Percentiles rank a stretch among this genome's conserved stretches.
These are phyloP conservation scores for Silvanus unidentatus DNA, from an alignment of 2,888 invertebrate species.

Conservation along the genomic window DNA sequence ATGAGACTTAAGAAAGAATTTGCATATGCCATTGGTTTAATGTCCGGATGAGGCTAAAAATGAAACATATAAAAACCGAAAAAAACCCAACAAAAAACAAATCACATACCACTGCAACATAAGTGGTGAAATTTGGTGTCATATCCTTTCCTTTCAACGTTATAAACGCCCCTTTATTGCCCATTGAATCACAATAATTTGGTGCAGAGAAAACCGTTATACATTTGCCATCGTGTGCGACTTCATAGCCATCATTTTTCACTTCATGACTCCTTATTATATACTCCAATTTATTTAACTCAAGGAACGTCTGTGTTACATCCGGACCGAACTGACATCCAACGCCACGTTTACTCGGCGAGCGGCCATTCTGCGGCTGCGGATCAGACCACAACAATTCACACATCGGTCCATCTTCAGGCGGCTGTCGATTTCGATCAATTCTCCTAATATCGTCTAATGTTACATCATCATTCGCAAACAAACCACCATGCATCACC, in stretches of 20 bases:
- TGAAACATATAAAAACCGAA: slow-evolving; percentile 32
- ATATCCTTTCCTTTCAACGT: slow-evolving; percentile 88
- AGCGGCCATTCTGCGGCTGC: slow-evolving; percentile 79
- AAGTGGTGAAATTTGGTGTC: slow-evolving; percentile 84
- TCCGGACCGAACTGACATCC: slow-evolving; percentile 99
- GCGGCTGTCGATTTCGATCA: slow-evolving; percentile 93
- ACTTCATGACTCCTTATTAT: slow-evolving; percentile 96
- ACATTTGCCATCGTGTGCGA: slow-evolving; percentile 91
- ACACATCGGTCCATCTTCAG: slow-evolving; percentile 95
- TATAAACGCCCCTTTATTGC: slow-evolving; percentile 97
- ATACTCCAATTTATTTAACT: slow-evolving; percentile 83
- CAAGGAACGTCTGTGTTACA: slow-evolving; percentile 81
- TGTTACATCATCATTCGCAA: slow-evolving; percentile 89
- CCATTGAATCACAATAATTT: slow-evolving; percentile 99
- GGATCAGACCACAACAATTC: slow-evolving; percentile 99
- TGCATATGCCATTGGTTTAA: slow-evolving; percentile 97
- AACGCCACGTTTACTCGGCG: slow-evolving; percentile 94
- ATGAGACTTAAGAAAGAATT: slow-evolving; percentile 75
- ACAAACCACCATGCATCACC: slow-evolving; percentile 98
- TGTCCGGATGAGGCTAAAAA: slow-evolving; percentile 93
- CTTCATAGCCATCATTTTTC: slow-evolving; percentile 92
- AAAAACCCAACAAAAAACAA: slow-evolving; percentile 11
- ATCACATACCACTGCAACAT: slow-evolving; percentile 85
- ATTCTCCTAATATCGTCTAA: slow-evolving; percentile 84
- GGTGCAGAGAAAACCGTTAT: slow-evolving; percentile 99